These are phyloP conservation scores for Corythornis madagascariensis DNA, from an alignment of 2,113 vertebrate genomes.

Conservation along the genomic window DNA sequence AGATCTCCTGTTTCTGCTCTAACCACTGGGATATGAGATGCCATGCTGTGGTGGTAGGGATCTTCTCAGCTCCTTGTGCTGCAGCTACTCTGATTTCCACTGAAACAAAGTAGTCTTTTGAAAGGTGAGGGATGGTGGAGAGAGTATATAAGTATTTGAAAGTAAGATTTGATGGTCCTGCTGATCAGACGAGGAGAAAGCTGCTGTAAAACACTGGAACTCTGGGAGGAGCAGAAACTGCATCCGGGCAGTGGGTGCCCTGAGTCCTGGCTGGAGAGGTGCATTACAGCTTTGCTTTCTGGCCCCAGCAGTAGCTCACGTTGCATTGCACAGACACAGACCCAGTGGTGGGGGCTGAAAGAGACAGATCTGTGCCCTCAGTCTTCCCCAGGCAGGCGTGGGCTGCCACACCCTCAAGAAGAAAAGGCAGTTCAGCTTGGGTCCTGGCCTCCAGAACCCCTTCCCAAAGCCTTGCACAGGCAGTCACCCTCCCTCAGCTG, in stretches of 20 bases:
- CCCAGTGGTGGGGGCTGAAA: not conserved
- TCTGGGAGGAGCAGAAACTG: not conserved
- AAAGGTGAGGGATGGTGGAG: too few species aligned
- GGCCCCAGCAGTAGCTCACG: not conserved
- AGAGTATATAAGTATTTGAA: not conserved
- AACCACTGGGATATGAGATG: not conserved
- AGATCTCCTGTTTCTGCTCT: not conserved
- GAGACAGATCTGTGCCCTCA: not conserved
- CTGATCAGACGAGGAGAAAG: not conserved
- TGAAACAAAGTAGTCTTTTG: not conserved
- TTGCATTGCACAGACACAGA: not conserved
- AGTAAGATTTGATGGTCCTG: not conserved
- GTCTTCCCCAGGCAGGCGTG: not conserved
- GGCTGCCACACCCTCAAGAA: accelerated
- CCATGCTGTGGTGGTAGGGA: accelerated
- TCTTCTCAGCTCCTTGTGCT: not conserved
- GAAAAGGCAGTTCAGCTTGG: not conserved
- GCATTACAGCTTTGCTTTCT: not conserved
- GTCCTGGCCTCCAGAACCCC: not conserved
- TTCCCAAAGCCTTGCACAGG: not conserved
- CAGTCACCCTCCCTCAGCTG: accelerated
- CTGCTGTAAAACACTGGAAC: not conserved
- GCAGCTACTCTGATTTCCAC: not conserved
- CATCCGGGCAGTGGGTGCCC: not conserved
- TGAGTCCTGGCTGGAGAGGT: not conserved